Conservation (phyloP, 2,797 vertebrate genomes). For the Anguilla anguilla region DNA sequence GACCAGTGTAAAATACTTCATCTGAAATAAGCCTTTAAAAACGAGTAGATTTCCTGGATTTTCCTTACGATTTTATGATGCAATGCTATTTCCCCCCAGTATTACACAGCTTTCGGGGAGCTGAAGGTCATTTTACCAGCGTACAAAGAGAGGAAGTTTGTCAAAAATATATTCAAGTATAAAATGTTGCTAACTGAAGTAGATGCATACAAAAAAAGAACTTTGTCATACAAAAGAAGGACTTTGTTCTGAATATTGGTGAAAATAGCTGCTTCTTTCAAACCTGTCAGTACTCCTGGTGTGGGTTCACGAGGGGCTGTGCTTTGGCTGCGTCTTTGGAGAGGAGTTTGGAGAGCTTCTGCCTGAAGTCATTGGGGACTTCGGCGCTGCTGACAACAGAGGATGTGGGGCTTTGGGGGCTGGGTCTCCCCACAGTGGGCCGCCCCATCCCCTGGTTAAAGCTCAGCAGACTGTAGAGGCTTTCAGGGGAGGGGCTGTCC, state of each 20-base stretch:
- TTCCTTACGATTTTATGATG: too few relatives aligned
- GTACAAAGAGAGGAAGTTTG: background rate
- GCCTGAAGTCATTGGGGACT: conserved; percentile 66
- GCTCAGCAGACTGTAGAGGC: conserved; percentile 50
- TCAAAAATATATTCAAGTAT: conserved; percentile 1
- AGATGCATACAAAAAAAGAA: background rate
- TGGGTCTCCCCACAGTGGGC: background rate
- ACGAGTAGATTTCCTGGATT: too few relatives aligned
- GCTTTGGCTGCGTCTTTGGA: conserved; percentile 69
- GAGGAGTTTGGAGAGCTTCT: conserved; percentile 68
- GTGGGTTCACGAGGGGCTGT: conserved; percentile 48
- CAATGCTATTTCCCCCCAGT: too few relatives aligned
- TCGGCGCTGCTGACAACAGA: conserved; percentile 41
- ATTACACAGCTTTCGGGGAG: too few relatives aligned
- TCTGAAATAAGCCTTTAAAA: background rate
- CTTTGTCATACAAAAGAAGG: background rate
- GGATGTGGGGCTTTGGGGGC: background rate
- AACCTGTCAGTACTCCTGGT: conserved; percentile 37
- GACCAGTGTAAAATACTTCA: background rate
- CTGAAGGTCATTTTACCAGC: background rate
- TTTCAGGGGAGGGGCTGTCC: conserved; percentile 22
- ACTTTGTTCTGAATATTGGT: background rate
- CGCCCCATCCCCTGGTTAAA: background rate
- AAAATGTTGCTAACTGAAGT: conserved; percentile 13
- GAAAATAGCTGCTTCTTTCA: background rate